phyloP scores from a whole-genome alignment of 2,888 invertebrate genomes.

The Limnephilus auricula region DNA sequence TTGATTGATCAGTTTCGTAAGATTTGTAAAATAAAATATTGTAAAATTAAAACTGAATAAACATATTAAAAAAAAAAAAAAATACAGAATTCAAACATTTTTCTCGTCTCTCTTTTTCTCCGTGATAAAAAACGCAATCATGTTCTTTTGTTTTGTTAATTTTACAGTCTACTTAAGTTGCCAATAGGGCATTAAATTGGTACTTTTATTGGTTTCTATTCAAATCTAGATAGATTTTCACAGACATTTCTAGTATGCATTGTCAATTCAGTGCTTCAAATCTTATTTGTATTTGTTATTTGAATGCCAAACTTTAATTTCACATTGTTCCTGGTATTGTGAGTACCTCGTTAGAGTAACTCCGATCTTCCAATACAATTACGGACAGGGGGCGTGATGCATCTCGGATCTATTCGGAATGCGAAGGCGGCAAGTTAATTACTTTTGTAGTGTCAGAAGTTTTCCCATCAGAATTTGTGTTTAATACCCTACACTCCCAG shows the following conservation, averaged over 20 bases:
- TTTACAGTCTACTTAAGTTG: too few species aligned
- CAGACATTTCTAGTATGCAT: too few species aligned
- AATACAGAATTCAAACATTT: too few species aligned
- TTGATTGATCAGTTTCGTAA: too few species aligned
- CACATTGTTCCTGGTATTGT: not conserved
- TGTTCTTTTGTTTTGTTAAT: too few species aligned
- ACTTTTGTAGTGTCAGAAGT: conserved; percentile 56
- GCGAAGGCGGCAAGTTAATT: conserved; percentile 46
- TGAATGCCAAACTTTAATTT: not conserved
- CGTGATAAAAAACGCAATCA: too few species aligned
- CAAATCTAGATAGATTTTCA: not conserved
- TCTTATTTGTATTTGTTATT: not conserved
- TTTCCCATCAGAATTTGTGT: conserved; percentile 47
- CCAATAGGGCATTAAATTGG: too few species aligned
- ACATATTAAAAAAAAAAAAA: too few species aligned
- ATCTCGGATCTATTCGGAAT: conserved; percentile 44
- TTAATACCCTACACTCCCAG: conserved; percentile 15
- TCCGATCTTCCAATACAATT: not conserved
- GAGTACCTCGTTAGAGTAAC: not conserved
- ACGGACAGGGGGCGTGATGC: conserved; percentile 25
- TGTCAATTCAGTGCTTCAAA: not conserved
- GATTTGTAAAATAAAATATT: too few species aligned
- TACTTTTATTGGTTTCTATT: not conserved
- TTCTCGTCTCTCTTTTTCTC: too few species aligned
- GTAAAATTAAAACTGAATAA: too few species aligned